Evolutionary conservation across 2,797 vertebrate genomes (phyloP).

Genomic region (Diglossa cyanea): DNA sequence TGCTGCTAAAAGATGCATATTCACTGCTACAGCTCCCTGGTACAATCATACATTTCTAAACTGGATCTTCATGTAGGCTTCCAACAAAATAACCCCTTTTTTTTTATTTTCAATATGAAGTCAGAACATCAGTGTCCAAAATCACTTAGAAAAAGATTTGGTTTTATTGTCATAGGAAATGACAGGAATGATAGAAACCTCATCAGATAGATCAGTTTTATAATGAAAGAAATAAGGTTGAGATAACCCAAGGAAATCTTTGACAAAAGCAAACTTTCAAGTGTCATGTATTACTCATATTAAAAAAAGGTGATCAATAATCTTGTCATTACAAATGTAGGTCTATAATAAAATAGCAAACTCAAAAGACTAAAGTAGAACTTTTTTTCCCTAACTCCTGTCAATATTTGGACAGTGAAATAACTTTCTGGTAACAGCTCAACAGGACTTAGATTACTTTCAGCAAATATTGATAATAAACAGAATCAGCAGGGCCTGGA

Average conservation of each 20-base stretch:
- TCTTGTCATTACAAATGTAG: background rate
- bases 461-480: conserved; percentile 43
- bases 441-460: background rate
- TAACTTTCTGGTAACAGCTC: conserved; percentile 6
- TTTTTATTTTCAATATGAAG: background rate
- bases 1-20: background rate
- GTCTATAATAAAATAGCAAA: background rate
- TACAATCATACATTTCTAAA: background rate
- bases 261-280: background rate
- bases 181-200: background rate
- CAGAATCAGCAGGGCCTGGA: background rate
- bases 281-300: background rate
- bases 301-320: background rate
- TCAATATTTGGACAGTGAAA: conserved; percentile 7
- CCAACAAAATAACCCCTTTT: background rate
- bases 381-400: background rate
- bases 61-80: background rate
- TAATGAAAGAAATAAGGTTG: background rate
- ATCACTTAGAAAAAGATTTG: background rate
- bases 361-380: background rate
- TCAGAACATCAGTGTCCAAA: background rate
- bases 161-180: background rate
- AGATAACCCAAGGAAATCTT: background rate
- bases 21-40: background rate
- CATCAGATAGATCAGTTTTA: background rate